These are phyloP conservation scores for Nettapus auritus DNA, from an alignment of 2,113 vertebrate species.

Conservation along the genomic window DNA sequence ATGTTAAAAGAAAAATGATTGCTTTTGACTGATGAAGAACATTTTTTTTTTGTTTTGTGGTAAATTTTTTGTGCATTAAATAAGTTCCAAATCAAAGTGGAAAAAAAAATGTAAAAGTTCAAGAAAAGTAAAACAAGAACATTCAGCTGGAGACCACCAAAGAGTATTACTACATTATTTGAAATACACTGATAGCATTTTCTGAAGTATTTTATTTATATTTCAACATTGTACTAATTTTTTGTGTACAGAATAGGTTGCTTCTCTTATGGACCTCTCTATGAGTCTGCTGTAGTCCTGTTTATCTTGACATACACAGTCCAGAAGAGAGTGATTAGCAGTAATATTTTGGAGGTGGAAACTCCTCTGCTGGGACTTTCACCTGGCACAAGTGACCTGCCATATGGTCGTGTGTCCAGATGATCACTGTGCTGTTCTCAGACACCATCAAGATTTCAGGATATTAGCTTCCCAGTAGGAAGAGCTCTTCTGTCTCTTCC, in stretches of 20 bases:
- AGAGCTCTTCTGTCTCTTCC: background rate
- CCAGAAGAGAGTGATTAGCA: background rate
- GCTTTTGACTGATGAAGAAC: background rate
- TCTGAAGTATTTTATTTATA: background rate
- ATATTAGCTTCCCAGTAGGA: background rate
- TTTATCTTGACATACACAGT: background rate
- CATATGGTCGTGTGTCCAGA: background rate
- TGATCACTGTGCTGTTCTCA: background rate
- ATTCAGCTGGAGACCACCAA: background rate
- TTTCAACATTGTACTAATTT: background rate
- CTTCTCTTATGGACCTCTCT: background rate
- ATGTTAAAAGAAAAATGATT: constrained; percentile 3
- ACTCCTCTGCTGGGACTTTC: background rate
- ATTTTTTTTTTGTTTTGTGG: background rate
- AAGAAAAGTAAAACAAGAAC: background rate
- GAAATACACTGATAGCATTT: background rate
- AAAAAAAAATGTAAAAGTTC: background rate
- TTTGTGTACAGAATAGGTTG: accelerated
- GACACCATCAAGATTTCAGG: background rate
- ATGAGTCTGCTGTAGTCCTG: background rate
- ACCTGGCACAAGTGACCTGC: background rate
- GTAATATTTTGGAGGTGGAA: background rate
- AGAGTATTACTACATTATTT: background rate
- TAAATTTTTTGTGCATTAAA: constrained; percentile 27
- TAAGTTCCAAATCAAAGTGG: constrained; percentile 6